phyloP scores from a whole-genome alignment of 2,797 vertebrate species.

The Miichthys miiuy region DNA sequence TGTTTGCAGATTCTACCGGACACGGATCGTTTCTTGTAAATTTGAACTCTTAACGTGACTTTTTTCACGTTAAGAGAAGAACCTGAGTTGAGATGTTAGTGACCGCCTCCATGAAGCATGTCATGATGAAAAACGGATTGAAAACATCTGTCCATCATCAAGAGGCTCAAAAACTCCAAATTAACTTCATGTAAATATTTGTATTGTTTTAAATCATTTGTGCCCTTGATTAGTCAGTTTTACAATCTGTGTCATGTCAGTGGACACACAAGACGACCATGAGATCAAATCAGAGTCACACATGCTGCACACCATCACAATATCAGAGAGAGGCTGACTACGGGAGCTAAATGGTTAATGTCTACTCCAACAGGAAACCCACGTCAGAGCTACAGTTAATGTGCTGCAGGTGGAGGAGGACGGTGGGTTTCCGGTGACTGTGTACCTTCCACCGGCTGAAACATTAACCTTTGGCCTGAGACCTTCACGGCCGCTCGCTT shows the following conservation, averaged over 20 bases:
- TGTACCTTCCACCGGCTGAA: constrained; percentile 88
- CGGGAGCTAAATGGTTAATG: constrained; percentile 36
- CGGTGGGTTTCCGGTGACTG: constrained; percentile 70
- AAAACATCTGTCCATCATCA: constrained; percentile 21
- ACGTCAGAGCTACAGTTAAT: constrained; percentile 42
- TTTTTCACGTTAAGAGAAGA: constrained; percentile 31
- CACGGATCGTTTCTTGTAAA: neutral
- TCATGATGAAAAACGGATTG: constrained; percentile 14
- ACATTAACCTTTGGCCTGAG: constrained; percentile 79
- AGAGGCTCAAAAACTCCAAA: neutral
- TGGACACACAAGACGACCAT: neutral
- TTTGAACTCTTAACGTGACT: neutral
- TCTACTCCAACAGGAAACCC: constrained; percentile 71
- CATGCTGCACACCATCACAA: constrained; percentile 46
- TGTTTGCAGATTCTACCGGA: constrained; percentile 41
- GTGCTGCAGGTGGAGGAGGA: constrained; percentile 27
- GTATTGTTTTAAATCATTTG: neutral
- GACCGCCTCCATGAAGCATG: constrained; percentile 49
- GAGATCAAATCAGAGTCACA: neutral
- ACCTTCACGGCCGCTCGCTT: constrained; percentile 82
- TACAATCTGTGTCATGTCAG: constrained; percentile 43
- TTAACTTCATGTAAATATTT: neutral
- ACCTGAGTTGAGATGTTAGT: constrained; percentile 7
- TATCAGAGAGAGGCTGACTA: constrained; percentile 10
- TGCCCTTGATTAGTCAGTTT: neutral